phyloP scores from a whole-genome alignment of 2,113 vertebrate species.

The Verasper variegatus region DNA sequence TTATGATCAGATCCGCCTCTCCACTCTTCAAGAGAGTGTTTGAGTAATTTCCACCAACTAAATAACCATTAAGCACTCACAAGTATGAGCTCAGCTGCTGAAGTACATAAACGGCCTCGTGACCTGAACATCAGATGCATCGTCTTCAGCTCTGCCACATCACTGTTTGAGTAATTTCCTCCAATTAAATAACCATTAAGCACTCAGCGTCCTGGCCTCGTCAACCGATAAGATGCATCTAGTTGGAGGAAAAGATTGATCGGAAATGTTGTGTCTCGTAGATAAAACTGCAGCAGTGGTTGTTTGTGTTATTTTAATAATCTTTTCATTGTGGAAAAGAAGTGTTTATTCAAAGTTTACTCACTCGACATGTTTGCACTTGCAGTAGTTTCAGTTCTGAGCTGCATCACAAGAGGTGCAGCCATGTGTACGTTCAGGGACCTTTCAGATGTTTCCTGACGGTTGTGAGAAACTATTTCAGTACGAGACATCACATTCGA shows the following conservation, averaged over 20 bases:
- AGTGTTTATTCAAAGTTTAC: neutral
- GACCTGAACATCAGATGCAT: constrained; percentile 65
- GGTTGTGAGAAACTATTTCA: constrained; percentile 30
- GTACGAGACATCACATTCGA: constrained; percentile 41
- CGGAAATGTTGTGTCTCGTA: constrained; percentile 32
- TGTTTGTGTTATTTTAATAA: neutral
- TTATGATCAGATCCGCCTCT: constrained; percentile 59
- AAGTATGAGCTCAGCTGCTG: constrained; percentile 44
- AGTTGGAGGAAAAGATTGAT: constrained; percentile 41
- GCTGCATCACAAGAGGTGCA: neutral
- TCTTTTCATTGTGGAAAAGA: neutral
- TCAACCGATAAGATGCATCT: constrained; percentile 22
- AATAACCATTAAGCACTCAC: constrained; percentile 74
- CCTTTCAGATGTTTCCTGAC: constrained; percentile 1
- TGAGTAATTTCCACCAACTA: constrained; percentile 71
- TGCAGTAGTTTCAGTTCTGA: neutral
- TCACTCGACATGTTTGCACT: neutral
- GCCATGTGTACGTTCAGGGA: neutral
- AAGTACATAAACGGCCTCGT: constrained; percentile 64
- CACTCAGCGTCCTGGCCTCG: constrained; percentile 42
- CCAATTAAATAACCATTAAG: constrained; percentile 65
- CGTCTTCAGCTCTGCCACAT: constrained; percentile 45
- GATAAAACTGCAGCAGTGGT: neutral
- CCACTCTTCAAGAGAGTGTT: constrained; percentile 45
- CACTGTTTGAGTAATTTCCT: constrained; percentile 56